A percentile compares a stretch with the other conserved stretches of the same genome.
phyloP scores from a whole-genome alignment of 2,888 invertebrate species.

The Leptinotarsa juncta region DNA sequence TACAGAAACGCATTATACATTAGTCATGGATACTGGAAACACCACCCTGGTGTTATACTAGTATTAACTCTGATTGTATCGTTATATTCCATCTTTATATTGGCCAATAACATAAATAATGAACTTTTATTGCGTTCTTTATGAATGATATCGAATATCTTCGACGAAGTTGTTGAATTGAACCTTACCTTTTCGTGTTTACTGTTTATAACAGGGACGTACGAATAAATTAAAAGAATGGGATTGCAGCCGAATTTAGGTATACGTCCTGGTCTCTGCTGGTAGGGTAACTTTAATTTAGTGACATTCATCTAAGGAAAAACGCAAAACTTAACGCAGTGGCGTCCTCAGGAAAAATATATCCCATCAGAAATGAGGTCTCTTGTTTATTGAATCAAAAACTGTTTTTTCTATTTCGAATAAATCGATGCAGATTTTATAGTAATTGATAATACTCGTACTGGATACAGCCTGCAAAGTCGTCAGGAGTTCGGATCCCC shows the following conservation, averaged over 20 bases:
- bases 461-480: too few relatives aligned
- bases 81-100: constrained; percentile 39
- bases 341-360: too few relatives aligned
- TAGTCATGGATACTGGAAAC: constrained; percentile 44
- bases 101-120: constrained; percentile 39
- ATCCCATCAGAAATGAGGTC: too few relatives aligned
- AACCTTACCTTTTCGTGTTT: constrained; percentile 10
- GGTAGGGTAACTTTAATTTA: too few relatives aligned
- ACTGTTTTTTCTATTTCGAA: too few relatives aligned
- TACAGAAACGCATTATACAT: constrained; percentile 51
- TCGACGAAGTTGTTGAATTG: constrained; percentile 16
- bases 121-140: constrained; percentile 14
- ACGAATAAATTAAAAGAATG: neutral
- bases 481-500: too few relatives aligned
- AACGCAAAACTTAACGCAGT: too few relatives aligned
- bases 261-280: too few relatives aligned
- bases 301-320: too few relatives aligned
- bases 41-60: constrained; percentile 48
- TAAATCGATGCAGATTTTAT: too few relatives aligned
- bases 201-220: constrained; percentile 16
- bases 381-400: too few relatives aligned
- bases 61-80: constrained; percentile 44
- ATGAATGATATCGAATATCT: constrained; percentile 21
- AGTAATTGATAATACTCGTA: too few relatives aligned
- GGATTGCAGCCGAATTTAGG: neutral